Conservation (phyloP, 2,888 invertebrate genomes). For the Mycalesis mineus region DNA sequence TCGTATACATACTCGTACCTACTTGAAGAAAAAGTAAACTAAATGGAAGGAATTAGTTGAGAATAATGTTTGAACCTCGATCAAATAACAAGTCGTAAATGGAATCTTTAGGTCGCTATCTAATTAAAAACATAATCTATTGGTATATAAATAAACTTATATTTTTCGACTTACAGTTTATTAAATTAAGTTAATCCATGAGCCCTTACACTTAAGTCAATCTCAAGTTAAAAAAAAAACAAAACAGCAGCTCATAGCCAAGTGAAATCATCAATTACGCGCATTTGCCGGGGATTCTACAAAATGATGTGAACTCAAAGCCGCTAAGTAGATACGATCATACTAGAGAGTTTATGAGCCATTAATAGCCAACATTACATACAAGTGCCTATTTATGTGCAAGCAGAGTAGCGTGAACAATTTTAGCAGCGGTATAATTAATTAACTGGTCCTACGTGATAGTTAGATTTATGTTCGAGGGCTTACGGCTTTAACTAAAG, state of each 20-base stretch:
- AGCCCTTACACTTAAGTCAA: no score
- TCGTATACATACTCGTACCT: no score
- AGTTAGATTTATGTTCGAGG: constrained; percentile 28
- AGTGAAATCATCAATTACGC: constrained; percentile 31
- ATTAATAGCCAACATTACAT: constrained; percentile 36
- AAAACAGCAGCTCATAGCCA: constrained; percentile 24
- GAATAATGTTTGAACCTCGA: no score
- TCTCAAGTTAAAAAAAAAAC: constrained; percentile 6
- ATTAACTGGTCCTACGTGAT: constrained; percentile 34
- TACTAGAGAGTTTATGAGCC: constrained; percentile 36
- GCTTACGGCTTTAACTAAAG: constrained; percentile 27
- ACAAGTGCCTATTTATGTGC: constrained; percentile 34
- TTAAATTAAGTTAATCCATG: no score
- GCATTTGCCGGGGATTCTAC: constrained; percentile 25
- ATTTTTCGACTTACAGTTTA: no score
- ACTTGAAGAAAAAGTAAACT: no score
- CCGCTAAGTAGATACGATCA: constrained; percentile 30
- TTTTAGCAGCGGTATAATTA: constrained; percentile 38
- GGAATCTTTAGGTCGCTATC: no score
- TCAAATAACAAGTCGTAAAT: no score
- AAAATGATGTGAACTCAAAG: constrained; percentile 22
- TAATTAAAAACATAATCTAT: no score
- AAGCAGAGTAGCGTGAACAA: constrained; percentile 38
- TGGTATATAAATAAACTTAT: no score
- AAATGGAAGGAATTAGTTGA: no score